Percentiles rank a stretch among this genome's conserved stretches.
Conservation (phyloP, 2,113 vertebrate genomes). For the Odocoileus hemionus region DNA sequence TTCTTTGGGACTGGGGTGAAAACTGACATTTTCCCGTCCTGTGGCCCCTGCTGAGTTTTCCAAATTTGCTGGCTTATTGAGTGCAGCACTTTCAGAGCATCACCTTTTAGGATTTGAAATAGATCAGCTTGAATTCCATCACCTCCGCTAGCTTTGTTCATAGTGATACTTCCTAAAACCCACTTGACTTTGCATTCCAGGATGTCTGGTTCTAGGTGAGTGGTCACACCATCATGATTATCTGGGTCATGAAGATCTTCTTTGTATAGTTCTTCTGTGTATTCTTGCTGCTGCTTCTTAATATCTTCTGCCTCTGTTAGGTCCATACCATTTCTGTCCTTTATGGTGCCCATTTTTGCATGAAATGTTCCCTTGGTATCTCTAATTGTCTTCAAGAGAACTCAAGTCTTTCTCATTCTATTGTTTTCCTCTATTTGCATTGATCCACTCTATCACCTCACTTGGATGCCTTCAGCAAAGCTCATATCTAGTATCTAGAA, state of each 20-base stretch:
- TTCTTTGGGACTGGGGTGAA: not conserved
- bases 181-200: not conserved
- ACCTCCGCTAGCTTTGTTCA: not conserved
- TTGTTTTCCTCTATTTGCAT: not conserved
- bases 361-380: not conserved
- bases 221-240: not conserved
- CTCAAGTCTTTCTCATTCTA: not conserved
- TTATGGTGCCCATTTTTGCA: not conserved
- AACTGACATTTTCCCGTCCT: not conserved
- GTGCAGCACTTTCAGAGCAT: not conserved
- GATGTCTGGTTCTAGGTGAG: not conserved
- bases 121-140: not conserved
- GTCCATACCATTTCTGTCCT: not conserved
- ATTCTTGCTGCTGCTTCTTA: not conserved
- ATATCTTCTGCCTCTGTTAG: not conserved
- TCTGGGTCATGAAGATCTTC: not conserved
- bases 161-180: not conserved
- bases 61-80: not conserved
- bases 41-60: not conserved
- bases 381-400: not conserved
- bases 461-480: not conserved
- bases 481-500: not conserved
- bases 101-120: not conserved
- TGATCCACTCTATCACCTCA: not conserved
- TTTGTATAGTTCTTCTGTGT: not conserved